Evolutionary conservation across 2,888 invertebrate species (phyloP).

Genomic region (Lepeophtheirus nordmannii): DNA sequence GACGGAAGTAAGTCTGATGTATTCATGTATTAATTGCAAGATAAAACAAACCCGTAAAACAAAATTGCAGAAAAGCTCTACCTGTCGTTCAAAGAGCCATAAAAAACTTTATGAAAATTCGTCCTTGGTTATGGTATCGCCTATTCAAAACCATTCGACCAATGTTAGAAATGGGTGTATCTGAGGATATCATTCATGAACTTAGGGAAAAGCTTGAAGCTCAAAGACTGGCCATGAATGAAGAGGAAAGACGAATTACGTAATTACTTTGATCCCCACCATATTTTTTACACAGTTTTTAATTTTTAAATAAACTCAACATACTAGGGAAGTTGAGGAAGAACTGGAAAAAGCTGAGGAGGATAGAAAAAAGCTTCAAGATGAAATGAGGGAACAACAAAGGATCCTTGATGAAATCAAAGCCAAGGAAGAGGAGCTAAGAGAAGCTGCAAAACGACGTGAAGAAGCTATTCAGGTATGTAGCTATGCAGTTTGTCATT

Average conservation of each 20-base stretch:
- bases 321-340: background rate
- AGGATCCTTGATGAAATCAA: conserved; percentile 5
- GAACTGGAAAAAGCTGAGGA: background rate
- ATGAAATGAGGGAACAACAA: conserved; percentile 4
- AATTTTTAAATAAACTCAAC: background rate
- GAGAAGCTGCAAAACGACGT: background rate
- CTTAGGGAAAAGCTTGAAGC: conserved; percentile 37
- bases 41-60: background rate
- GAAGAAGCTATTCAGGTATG: background rate
- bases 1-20: conserved; percentile 4
- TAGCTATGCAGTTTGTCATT: too few species aligned
- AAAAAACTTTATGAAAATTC: conserved; percentile 25
- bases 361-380: background rate
- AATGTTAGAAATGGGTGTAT: conserved; percentile 24
- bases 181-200: conserved; percentile 26
- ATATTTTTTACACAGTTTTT: background rate
- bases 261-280: background rate
- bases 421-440: conserved; percentile 3
- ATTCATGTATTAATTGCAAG: background rate
- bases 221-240: conserved; percentile 6
- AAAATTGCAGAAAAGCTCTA: conserved; percentile 13
- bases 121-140: conserved; percentile 25
- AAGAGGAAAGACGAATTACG: conserved; percentile 9
- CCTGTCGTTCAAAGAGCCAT: conserved; percentile 26
- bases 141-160: conserved; percentile 25